A percentile compares a stretch with the other conserved stretches of the same genome.
Conservation (phyloP, 2,888 invertebrate species). For the Hymenopus coronatus region DNA sequence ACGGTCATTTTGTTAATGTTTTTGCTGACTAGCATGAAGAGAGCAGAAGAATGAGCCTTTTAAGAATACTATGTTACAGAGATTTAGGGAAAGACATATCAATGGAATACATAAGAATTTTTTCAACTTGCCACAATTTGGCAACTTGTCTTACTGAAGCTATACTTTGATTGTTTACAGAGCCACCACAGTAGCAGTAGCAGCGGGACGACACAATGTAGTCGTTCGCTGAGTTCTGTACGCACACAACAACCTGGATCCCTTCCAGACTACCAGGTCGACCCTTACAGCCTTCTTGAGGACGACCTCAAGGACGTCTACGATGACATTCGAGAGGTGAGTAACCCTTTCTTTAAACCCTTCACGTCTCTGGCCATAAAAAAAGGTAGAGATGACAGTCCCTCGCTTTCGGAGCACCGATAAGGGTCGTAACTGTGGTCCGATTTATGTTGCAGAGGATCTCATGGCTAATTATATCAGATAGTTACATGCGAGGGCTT, state of each 20-base stretch:
- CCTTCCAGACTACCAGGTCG: slow-evolving; percentile 69
- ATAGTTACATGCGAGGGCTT: no score
- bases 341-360: slow-evolving; percentile 31
- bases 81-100: no score
- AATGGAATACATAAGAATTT: no score
- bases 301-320: slow-evolving; percentile 85
- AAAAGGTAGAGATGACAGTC: not conserved
- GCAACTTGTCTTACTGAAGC: not conserved
- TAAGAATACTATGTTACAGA: no score
- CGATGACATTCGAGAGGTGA: slow-evolving; percentile 80
- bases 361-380: not conserved
- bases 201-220: not conserved
- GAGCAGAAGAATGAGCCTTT: no score
- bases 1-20: no score
- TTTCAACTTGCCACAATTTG: no score
- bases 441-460: not conserved
- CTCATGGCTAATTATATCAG: not conserved
- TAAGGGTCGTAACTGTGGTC: not conserved
- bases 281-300: slow-evolving; percentile 82
- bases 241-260: slow-evolving; percentile 79
- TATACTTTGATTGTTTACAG: not conserved
- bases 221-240: slow-evolving; percentile 56
- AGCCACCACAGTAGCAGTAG: not conserved
- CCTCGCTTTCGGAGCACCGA: not conserved
- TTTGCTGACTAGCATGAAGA: no score